Evolutionary conservation across 1,140 invertebrate species (phyloP).

Genomic region (Musca domestica): DNA sequence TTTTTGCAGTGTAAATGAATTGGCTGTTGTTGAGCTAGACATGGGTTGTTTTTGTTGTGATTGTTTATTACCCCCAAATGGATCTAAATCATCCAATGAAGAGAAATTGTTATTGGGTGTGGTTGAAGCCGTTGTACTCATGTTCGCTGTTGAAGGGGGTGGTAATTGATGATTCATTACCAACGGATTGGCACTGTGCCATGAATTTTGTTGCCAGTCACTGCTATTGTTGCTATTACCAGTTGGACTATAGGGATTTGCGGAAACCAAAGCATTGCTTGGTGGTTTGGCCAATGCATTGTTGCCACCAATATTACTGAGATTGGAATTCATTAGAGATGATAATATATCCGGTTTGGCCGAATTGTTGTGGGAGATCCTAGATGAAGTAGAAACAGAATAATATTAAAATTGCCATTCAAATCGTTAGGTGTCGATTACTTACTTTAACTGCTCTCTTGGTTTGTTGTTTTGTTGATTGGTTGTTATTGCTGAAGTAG

Average conservation of each 20-base stretch:
- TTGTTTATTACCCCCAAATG: conserved; percentile 31
- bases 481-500: conserved; percentile 28
- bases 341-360: conserved; percentile 43
- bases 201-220: conserved; percentile 28
- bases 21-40: conserved; percentile 36
- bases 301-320: conserved; percentile 23
- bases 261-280: neutral
- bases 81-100: conserved; percentile 46
- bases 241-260: conserved; percentile 17
- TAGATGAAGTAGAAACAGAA: conserved; percentile 35
- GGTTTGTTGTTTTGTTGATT: conserved; percentile 37
- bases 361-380: conserved; percentile 41
- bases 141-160: conserved; percentile 31
- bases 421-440: neutral
- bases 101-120: conserved; percentile 43
- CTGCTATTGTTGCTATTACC: neutral
- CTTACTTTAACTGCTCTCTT: conserved; percentile 19
- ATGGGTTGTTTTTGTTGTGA: neutral
- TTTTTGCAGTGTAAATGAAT: conserved; percentile 45
- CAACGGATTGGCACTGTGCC: conserved; percentile 48
- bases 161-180: conserved; percentile 49
- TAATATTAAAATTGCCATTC: neutral
- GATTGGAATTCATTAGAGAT: conserved; percentile 45
- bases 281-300: neutral
- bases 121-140: neutral